Evolutionary conservation across 2,113 vertebrate species (phyloP).

Genomic region (Bos javanicus): DNA sequence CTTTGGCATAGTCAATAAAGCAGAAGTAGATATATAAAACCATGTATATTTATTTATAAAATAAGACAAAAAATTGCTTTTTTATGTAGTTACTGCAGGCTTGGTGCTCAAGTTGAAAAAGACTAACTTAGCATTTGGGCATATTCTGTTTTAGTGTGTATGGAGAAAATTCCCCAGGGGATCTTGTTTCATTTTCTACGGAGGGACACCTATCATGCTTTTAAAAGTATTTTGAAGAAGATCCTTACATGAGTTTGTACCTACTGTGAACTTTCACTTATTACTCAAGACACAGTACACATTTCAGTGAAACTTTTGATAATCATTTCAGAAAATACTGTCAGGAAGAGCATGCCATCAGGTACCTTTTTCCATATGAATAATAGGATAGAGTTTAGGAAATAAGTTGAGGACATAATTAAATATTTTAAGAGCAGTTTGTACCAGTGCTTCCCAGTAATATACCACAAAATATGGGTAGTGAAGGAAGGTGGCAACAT

Average conservation of each 20-base stretch:
- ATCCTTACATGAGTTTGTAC: not conserved
- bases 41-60: not conserved
- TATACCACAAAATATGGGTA: not conserved
- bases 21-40: not conserved
- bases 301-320: slow-evolving; percentile 45
- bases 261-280: not conserved
- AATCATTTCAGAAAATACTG: not conserved
- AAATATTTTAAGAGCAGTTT: slow-evolving; percentile 1
- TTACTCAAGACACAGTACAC: not conserved
- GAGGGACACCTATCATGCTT: not conserved
- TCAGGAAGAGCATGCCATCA: not conserved
- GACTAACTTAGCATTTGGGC: not conserved
- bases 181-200: not conserved
- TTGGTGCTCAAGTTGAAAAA: not conserved
- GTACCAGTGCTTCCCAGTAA: not conserved
- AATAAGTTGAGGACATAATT: not conserved
- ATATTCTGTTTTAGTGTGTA: not conserved
- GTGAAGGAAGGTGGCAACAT: not conserved
- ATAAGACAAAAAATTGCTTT: not conserved
- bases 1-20: not conserved
- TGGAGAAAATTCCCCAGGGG: not conserved
- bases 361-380: not conserved
- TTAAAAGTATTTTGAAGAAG: not conserved
- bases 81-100: not conserved
- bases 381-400: not conserved